Conservation (phyloP, 2,888 invertebrate species). For the Anthrax anthrax region DNA sequence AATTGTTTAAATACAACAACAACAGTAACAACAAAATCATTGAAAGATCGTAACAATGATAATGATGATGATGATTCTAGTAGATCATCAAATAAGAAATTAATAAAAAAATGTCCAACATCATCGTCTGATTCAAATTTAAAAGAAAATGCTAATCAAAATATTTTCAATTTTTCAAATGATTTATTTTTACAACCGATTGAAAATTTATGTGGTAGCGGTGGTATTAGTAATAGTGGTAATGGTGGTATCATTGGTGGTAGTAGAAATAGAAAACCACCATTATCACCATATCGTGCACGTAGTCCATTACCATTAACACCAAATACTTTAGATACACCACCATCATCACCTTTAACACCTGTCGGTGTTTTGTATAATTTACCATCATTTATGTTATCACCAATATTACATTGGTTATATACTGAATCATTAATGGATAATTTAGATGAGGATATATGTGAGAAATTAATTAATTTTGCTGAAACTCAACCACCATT, state of each 20-base stretch:
- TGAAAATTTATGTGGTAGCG: constrained; percentile 8
- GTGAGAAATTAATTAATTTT: constrained; percentile 39
- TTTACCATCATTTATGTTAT: constrained; percentile 45
- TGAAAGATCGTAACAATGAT: neutral
- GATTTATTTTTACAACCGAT: constrained; percentile 22
- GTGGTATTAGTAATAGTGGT: constrained; percentile 13
- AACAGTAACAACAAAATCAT: neutral
- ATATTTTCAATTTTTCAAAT: constrained; percentile 29
- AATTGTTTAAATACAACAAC: constrained; percentile 19
- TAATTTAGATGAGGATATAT: constrained; percentile 42
- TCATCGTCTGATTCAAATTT: constrained; percentile 29
- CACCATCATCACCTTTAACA: constrained; percentile 28
- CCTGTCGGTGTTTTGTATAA: constrained; percentile 41
- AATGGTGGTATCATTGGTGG: neutral
- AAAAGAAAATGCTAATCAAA: constrained; percentile 21
- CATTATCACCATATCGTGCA: constrained; percentile 27
- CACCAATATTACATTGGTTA: constrained; percentile 45
- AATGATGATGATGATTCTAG: neutral
- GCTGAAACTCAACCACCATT: constrained; percentile 42
- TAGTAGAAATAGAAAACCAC: constrained; percentile 23
- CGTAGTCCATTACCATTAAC: constrained; percentile 25
- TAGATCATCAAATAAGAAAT: neutral
- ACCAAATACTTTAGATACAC: constrained; percentile 26
- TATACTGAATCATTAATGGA: constrained; percentile 49
- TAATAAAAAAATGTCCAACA: constrained; percentile 15